phyloP scores from a whole-genome alignment of 2,113 vertebrate genomes.

The Psammodynastes pulverulentus region DNA sequence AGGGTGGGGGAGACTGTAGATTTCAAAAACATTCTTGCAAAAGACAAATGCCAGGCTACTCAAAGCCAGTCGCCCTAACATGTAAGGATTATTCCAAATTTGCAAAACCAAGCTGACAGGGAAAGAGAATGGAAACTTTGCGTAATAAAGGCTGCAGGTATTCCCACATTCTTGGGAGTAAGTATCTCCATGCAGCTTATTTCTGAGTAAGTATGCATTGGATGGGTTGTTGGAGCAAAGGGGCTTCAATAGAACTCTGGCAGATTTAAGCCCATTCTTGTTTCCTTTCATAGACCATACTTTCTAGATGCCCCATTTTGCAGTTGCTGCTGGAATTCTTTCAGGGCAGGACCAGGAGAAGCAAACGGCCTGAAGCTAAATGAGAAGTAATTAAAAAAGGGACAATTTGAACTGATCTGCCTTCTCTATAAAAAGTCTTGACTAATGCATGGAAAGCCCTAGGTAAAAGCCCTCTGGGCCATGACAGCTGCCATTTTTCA shows the following conservation, averaged over 20 bases:
- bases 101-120: constrained; percentile 32
- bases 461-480: not conserved
- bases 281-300: not conserved
- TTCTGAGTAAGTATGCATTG: not conserved
- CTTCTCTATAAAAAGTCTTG: not conserved
- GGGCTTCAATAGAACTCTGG: not conserved
- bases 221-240: not conserved
- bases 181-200: not conserved
- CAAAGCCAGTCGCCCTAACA: constrained; percentile 47
- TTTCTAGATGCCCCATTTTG: not conserved
- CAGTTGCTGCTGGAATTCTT: not conserved
- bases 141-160: not conserved
- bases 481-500: not conserved
- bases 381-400: not conserved
- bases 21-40: constrained; percentile 46
- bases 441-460: not conserved
- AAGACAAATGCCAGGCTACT: constrained; percentile 29
- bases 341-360: not conserved
- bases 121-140: not conserved
- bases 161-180: not conserved
- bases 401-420: not conserved
- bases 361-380: not conserved
- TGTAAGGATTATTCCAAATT: constrained; percentile 25
- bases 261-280: not conserved
- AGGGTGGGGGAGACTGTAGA: not conserved